Evolutionary conservation across 2,113 vertebrate species (phyloP).

Genomic region (Crotalus horridus): DNA sequence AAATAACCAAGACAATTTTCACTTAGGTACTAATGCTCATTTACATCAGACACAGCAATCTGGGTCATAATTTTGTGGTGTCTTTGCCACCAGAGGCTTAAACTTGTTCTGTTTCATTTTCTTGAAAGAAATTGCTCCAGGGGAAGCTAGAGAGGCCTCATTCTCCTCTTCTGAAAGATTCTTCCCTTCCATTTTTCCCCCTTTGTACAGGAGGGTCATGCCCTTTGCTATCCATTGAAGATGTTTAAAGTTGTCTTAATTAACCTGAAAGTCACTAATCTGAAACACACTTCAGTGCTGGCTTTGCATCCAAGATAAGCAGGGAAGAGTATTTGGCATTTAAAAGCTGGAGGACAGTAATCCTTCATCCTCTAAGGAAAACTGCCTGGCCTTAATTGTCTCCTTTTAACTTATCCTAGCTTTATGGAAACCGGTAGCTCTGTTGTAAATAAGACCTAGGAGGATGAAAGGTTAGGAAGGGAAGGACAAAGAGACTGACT

Average conservation of each 20-base stretch:
- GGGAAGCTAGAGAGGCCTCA: background rate
- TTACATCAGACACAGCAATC: background rate
- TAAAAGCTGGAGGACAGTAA: slow-evolving; percentile 21
- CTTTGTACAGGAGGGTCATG: slow-evolving; percentile 34
- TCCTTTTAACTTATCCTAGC: slow-evolving; percentile 21
- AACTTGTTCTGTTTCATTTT: background rate
- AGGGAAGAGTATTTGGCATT: slow-evolving; percentile 27
- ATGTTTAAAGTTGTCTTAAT: slow-evolving; percentile 54
- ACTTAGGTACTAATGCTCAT: background rate
- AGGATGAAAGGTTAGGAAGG: slow-evolving; percentile 21
- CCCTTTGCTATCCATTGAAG: slow-evolving; percentile 49
- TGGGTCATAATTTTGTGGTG: background rate
- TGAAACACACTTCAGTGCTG: slow-evolving; percentile 35
- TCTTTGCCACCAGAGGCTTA: background rate
- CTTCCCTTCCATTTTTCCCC: background rate
- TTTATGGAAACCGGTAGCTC: slow-evolving; percentile 33
- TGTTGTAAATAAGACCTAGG: slow-evolving; percentile 19
- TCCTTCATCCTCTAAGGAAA: slow-evolving; percentile 7
- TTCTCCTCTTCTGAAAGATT: slow-evolving; percentile 22
- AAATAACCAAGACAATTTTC: background rate
- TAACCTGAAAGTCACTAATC: slow-evolving; percentile 47
- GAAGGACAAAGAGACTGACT: slow-evolving; percentile 20
- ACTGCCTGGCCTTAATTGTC: slow-evolving; percentile 26
- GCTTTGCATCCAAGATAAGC: slow-evolving; percentile 44
- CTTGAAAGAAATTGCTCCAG: background rate